Evolutionary conservation across 2,113 vertebrate species (phyloP), one percentile per base, ranked within the genome.

Genomic region (Macheiramphus alcinus): DNA sequence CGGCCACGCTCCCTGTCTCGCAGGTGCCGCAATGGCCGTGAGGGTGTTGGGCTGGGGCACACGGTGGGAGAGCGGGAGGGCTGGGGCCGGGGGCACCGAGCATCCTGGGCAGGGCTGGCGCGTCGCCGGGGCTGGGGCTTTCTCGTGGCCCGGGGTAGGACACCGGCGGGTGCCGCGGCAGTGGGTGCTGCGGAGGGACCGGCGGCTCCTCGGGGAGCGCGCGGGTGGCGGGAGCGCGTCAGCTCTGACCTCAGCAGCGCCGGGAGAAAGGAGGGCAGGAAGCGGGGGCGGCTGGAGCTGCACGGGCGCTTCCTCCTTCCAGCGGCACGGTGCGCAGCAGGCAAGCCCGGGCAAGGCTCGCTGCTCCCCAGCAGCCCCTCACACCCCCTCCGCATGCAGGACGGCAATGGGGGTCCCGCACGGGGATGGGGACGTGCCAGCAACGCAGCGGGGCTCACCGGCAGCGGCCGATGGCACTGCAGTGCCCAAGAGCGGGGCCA

Each of bases 241-340:
- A 96, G 93, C 71, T 68, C 91, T 95, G 96, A 94, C 71, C 86
- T 95, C 94, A 93, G 91, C 71, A 73, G 71, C 19, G 18, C 88
- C 2, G 23, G 53, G 82, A 90, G 95, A 94, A 95, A 94, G 93
- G 93, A 88, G 95, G 88, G 94, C 96, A 97, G 96, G 94, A 97
- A 95, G 83, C 5, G 72, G 96, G 94, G 94, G 94, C 12, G 86
- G 88, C 93, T 18, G 86, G 80, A 80, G 91, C 93, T n/a, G 94
- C 91, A 53, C n/a, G 52, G 91, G 88, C 4, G 72, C 96, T 96
- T 97, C 96, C 96, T 96, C 92, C 76, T 87, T 8, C 1, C 71
- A 45, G 83, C 71, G 3, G 68, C 38, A 9, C 47, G 0, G 17
- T 2, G 25, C 7, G 0, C 43, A 21, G 7, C 53, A 58, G 66